A percentile compares a stretch with the other conserved stretches of the same genome.
These are phyloP conservation scores for Drosophila tanythrix DNA, from an alignment of 2,888 invertebrate species.

Conservation along the genomic window DNA sequence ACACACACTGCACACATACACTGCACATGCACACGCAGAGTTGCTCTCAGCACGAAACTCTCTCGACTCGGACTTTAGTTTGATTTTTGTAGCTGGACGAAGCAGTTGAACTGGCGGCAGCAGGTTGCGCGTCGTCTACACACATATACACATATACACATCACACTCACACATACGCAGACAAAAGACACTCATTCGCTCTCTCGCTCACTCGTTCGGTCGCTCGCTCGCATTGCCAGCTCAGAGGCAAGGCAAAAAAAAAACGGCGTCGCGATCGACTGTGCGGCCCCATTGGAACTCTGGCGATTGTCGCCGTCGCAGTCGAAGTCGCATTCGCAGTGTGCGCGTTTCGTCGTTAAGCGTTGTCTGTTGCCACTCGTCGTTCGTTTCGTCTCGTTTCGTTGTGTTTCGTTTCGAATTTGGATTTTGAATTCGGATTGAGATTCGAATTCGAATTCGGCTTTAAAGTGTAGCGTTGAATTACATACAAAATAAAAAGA, in stretches of 20 bases:
- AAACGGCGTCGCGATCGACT: constrained; percentile 53
- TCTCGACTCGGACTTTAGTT: constrained; percentile 74
- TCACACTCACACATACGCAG: constrained; percentile 34
- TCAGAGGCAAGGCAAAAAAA: constrained; percentile 31
- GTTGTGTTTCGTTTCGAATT: constrained; percentile 56
- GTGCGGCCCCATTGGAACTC: constrained; percentile 64
- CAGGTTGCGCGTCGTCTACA: constrained; percentile 63
- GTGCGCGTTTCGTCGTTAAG: constrained; percentile 62
- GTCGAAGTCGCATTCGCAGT: constrained; percentile 56
- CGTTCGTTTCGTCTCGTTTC: constrained; percentile 57
- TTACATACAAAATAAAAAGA: constrained; percentile 54
- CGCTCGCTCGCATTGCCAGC: constrained; percentile 39
- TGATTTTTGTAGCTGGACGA: constrained; percentile 82
- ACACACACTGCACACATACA: constrained; percentile 1
- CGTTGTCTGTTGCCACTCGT: constrained; percentile 38
- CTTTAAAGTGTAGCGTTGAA: constrained; percentile 55
- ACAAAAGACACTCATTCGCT: constrained; percentile 23
- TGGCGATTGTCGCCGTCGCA: constrained; percentile 59
- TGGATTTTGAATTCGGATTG: constrained; percentile 54
- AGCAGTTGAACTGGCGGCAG: constrained; percentile 71
- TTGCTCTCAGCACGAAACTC: constrained; percentile 59
- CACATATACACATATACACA: constrained; percentile 23
- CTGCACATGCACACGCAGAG: constrained; percentile 30
- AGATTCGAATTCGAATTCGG: constrained; percentile 36
- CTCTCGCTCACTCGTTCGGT: constrained; percentile 16